Base-by-base conservation (phyloP, 2,888 invertebrate genomes). In the Siphlonurus alternatus region DNA sequence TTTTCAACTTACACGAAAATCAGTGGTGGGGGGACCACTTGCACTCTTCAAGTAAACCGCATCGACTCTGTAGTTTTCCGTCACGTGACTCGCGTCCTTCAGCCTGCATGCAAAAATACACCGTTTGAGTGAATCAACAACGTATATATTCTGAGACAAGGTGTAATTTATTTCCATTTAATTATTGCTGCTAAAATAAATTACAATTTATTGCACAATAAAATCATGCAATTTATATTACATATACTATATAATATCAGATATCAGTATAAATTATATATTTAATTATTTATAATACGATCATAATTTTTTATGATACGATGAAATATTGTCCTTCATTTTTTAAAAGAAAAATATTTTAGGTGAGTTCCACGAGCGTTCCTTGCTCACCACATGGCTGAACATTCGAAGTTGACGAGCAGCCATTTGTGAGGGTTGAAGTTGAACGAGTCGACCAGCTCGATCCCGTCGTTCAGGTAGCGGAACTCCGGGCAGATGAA, bases 341-440 rank as follows among this genome's bases (percentile, higher is more conserved):
- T n/a, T n/a, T n/a, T n/a, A n/a, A 15, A 18, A 59, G 19, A 61
- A 25, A 61, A 25, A 19, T 20, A 10, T 20, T 23, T 61, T 10
- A 61, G 19, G 25, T 19, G 7, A n/a, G n/a, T n/a, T n/a, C n/a
- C n/a, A n/a, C n/a, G n/a, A n/a, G n/a, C n/a, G n/a, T n/a, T n/a
- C n/a, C n/a, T n/a, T n/a, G n/a, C 70, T 70, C 68, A 74, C 98
- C 98, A 99, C 90, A 99, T 89, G 0, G 97, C 88, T 15, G 98
- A 98, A 74, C 98, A 99, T 76, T 99, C 99, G 71, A 98, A 99
- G 76, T 95, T 98, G n/a, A 98, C 93, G 69, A 98, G 76, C 84
- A 99, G 79, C 98, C 98, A 99, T 77, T 99, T 99, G 76, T 98
- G 98, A 0, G 99, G 98, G 75, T 99, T 99, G 73, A 98, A 96